Evolutionary conservation across 1,140 invertebrate genomes (phyloP).

Genomic region (Pemphigus obesinymphae): DNA sequence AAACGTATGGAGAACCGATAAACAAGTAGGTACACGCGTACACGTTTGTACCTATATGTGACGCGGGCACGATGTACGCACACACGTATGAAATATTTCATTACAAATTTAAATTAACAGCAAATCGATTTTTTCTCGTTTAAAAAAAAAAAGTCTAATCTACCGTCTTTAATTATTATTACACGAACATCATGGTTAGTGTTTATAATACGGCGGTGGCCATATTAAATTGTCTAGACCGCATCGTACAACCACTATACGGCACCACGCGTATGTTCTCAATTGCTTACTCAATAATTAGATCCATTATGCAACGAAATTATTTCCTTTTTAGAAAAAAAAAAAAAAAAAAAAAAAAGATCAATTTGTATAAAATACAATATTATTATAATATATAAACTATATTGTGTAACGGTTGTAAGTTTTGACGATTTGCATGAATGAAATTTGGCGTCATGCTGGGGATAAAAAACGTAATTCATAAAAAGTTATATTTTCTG

Average conservation of each 20-base stretch:
- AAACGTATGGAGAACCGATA: background rate
- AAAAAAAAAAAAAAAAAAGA: background rate
- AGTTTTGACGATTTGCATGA: conserved; percentile 3
- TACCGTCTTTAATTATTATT: conserved; percentile 16
- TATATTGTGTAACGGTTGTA: background rate
- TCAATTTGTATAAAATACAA: conserved; percentile 2
- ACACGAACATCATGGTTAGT: background rate
- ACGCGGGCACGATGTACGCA: background rate
- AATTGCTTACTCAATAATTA: conserved; percentile 11
- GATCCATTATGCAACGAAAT: conserved; percentile 4
- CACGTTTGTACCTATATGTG: background rate
- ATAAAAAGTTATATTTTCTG: too few relatives aligned
- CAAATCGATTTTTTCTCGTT: conserved; percentile 30
- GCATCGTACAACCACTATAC: background rate
- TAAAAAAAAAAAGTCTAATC: background rate
- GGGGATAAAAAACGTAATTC: too few relatives aligned
- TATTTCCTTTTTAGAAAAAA: conserved; percentile 6
- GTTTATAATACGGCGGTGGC: background rate
- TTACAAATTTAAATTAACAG: conserved; percentile 28
- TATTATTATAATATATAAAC: too few relatives aligned
- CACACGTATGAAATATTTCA: background rate
- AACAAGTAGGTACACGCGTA: background rate
- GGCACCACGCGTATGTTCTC: background rate
- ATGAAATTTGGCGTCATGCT: too few relatives aligned
- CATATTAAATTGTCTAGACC: conserved; percentile 10